Base-by-base conservation (phyloP, 2,113 vertebrate genomes). In the Oostethus manadensis region DNA sequence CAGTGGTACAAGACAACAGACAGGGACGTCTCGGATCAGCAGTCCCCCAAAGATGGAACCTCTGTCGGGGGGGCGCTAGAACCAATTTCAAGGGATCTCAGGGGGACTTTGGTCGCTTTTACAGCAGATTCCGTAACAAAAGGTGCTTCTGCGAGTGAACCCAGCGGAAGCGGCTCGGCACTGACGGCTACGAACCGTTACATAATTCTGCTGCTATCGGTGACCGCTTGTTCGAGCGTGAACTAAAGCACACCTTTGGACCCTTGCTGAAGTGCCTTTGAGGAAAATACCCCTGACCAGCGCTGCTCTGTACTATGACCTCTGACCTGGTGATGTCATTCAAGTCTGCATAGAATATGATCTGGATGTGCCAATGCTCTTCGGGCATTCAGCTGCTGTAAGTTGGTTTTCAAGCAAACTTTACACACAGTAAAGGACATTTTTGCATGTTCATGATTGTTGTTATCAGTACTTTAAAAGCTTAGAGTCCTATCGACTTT, bases 1-100 rank as follows among this genome's bases (percentile, higher is more conserved):
- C 89, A 90, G 78, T 92, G 89, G 86, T 92, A 89, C 57, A 84
- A 85, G 69, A 81, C 79, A 1, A 21, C 84, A 58, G 82, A 88
- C 29, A 61, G 77, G 43, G 78, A 87, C 17, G 71, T 82, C 45
- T 85, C 87, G 10, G 88, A 90, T 61, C 79, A 81, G 67, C 83
- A 86, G 76, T 66, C 84, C 17, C 77, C 77, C 21, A 70, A 77
- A 60, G 84, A 78, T 0, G 82, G 85, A 33, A 74, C 49, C 0
- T 64, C 86, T 42, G 56, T 59, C 17, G 65, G 49, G 38, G 69
- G 42, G 20, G 46, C 29, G 43, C 21, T n/a, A 35, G 33, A 62
- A 38, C 61, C 50, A 68, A 67, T 50, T 3, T 1, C 53, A 44
- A 60, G 22, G 18, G 64, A 56, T 23, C 26, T 20, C 9, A 5